These are phyloP conservation scores for Morpho helenor DNA, from an alignment of 2,888 invertebrate genomes.

Conservation along the genomic window DNA sequence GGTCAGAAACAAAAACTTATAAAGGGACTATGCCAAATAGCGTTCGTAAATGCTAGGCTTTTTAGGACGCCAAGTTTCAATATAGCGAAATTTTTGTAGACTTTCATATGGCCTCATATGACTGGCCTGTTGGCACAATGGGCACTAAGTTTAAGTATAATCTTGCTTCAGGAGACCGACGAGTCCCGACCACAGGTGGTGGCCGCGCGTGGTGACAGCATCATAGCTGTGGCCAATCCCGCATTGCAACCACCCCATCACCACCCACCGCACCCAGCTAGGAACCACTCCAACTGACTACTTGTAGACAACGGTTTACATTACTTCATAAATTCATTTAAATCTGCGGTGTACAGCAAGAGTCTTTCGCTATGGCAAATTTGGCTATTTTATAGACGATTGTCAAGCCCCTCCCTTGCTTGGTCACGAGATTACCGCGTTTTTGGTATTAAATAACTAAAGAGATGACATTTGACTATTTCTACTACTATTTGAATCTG, in stretches of 20 bases:
- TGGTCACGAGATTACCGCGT: too few species aligned
- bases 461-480: too few species aligned
- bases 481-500: too few species aligned
- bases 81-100: conserved; percentile 2
- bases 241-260: conserved; percentile 78
- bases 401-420: too few species aligned
- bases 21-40: conserved; percentile 18
- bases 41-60: conserved; percentile 7
- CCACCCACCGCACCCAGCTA: conserved; percentile 55
- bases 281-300: conserved; percentile 63
- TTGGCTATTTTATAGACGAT: too few species aligned
- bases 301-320: too few species aligned
- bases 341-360: too few species aligned
- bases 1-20: conserved; percentile 20
- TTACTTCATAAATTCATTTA: too few species aligned
- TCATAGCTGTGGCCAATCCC: conserved; percentile 94
- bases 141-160: too few species aligned
- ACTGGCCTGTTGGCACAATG: too few species aligned
- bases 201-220: conserved; percentile 90
- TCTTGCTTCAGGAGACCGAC: conserved; percentile 49
- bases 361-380: too few species aligned
- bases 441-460: too few species aligned
- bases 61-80: conserved; percentile 12
- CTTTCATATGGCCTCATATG: not conserved
- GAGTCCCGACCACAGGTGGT: conserved; percentile 84